Conservation (phyloP, 2,113 vertebrate species). For the Mionectes macconnelli region DNA sequence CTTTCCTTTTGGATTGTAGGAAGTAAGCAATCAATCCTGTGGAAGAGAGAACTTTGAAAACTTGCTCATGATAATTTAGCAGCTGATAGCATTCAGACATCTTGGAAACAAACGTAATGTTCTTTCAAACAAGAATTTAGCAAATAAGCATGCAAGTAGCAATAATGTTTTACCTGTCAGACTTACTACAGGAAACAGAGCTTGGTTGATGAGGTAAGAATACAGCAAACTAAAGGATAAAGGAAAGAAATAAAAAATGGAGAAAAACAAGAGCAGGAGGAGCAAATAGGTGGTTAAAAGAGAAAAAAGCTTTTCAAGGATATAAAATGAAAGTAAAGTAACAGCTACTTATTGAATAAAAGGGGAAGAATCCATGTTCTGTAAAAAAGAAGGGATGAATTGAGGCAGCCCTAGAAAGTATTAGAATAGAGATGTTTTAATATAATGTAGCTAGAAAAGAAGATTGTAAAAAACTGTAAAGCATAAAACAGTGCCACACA, state of each 20-base stretch:
- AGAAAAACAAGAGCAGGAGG: background rate
- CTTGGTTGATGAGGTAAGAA: background rate
- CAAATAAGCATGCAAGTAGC: background rate
- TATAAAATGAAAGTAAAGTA: background rate
- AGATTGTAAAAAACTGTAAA: slow-evolving; percentile 15
- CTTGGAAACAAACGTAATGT: background rate
- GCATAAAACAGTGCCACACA: background rate
- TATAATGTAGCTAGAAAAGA: slow-evolving; percentile 1
- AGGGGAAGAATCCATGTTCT: slow-evolving; percentile 24
- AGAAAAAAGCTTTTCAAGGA: background rate
- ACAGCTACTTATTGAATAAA: background rate
- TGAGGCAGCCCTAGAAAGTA: slow-evolving; percentile 27
- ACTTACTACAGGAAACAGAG: background rate
- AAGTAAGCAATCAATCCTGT: background rate
- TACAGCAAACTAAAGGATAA: background rate
- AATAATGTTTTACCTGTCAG: background rate
- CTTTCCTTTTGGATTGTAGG: background rate
- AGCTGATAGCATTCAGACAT: background rate
- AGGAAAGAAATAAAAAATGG: background rate
- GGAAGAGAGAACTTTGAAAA: background rate
- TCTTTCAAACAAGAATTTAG: background rate
- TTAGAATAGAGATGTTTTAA: slow-evolving; percentile 52
- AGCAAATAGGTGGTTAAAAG: background rate
- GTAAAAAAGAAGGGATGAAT: slow-evolving; percentile 50
- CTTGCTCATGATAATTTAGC: background rate